A percentile compares a stretch with the other conserved stretches of the same genome.
Evolutionary conservation across 2,888 invertebrate species (phyloP).

Genomic region (Cheilosia soror): DNA sequence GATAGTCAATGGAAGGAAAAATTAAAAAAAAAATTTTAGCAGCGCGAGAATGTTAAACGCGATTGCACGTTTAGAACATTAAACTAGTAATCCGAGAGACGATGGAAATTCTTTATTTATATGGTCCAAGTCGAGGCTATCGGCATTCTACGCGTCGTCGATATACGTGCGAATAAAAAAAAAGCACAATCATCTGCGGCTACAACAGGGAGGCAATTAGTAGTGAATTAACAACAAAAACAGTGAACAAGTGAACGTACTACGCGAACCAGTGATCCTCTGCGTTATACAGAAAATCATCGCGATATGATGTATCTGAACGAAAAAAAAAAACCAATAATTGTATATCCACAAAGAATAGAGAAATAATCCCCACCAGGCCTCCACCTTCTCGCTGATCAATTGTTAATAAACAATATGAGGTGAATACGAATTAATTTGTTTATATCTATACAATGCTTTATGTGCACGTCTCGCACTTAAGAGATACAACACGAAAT

Average conservation of each 20-base stretch:
- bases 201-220: slow-evolving; percentile 54
- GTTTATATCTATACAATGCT: slow-evolving; percentile 28
- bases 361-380: slow-evolving; percentile 23
- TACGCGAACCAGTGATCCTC: slow-evolving; percentile 48
- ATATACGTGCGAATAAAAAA: slow-evolving; percentile 66
- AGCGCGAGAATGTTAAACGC: slow-evolving; percentile 32
- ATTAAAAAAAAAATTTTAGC: neutral
- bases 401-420: slow-evolving; percentile 47
- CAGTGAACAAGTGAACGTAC: slow-evolving; percentile 43
- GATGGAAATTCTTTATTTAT: slow-evolving; percentile 83
- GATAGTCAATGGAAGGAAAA: slow-evolving; percentile 6
- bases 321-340: slow-evolving; percentile 1
- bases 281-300: slow-evolving; percentile 36
- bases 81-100: slow-evolving; percentile 80
- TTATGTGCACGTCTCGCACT: slow-evolving; percentile 33
- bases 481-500: slow-evolving; percentile 25
- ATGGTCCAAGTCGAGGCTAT: slow-evolving; percentile 83
- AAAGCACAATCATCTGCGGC: slow-evolving; percentile 22
- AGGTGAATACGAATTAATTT: slow-evolving; percentile 54
- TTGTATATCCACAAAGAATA: slow-evolving; percentile 14
- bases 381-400: neutral
- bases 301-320: slow-evolving; percentile 45
- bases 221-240: slow-evolving; percentile 53
- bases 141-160: slow-evolving; percentile 77
- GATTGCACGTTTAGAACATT: slow-evolving; percentile 80